Percentiles rank a stretch among this genome's conserved stretches.
Conservation (phyloP, 2,113 vertebrate species). For the Hyla sarda region DNA sequence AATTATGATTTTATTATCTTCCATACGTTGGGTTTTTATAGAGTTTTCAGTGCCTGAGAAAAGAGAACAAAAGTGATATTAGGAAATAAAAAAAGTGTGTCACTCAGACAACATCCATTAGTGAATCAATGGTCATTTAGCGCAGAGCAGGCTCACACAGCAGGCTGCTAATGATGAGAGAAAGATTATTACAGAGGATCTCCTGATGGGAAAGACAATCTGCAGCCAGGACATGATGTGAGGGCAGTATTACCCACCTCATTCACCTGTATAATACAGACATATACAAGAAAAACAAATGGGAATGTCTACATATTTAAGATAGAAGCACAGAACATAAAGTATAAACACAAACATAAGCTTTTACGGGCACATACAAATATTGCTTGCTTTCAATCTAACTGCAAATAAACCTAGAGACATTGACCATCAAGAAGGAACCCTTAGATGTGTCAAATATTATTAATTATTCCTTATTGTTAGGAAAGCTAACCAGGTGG, state of each 20-base stretch:
- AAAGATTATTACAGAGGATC: constrained; percentile 55
- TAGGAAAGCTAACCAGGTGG: not conserved
- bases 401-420: not conserved
- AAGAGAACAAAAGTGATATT: constrained; percentile 50
- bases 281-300: constrained; percentile 17
- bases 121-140: constrained; percentile 60
- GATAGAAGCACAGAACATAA: not conserved
- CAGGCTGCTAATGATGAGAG: constrained; percentile 59
- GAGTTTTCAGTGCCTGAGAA: constrained; percentile 6
- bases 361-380: not conserved
- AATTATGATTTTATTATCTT: not conserved
- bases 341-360: constrained; percentile 11
- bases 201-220: constrained; percentile 56
- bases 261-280: constrained; percentile 43
- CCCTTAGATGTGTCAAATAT: not conserved
- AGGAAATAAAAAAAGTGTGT: constrained; percentile 40
- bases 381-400: not conserved
- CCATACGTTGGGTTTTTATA: not conserved
- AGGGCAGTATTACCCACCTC: constrained; percentile 37
- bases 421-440: not conserved
- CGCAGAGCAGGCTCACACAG: constrained; percentile 58
- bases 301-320: constrained; percentile 28
- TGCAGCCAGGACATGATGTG: constrained; percentile 46
- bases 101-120: constrained; percentile 58
- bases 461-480: not conserved